Evolutionary conservation across 2,113 vertebrate species (phyloP), one percentile per base, ranked within the genome.

Genomic region (Cardinalis cardinalis): DNA sequence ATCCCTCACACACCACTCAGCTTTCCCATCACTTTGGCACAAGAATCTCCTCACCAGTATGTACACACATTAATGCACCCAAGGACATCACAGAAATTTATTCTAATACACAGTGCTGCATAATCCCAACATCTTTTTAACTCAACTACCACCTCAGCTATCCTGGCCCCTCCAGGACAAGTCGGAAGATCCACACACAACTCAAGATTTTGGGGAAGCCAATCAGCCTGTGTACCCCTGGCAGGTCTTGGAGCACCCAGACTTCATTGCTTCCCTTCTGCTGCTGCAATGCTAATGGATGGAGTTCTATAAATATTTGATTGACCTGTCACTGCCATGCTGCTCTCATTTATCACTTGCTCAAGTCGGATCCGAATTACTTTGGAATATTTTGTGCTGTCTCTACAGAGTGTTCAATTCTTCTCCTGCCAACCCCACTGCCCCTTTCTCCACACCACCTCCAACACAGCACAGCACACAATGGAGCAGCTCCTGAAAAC

Each of bases 221-320:
- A 1, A 66, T 56, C 1, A 14, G 40, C 32, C 19, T 2, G 1
- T 1, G 6, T 58, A 68, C n/a, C 36, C 75, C 81, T 73, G 5
- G 1, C 16, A 75, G 78, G 26, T 73, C 43, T 83, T 43, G 46
- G 70, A 90, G 36, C 23, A 70, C 43, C 75, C 51, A 11, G 73
- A 75, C 79, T 87, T 77, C 80, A 85, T 44, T 53, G 17, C 91
- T 93, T 95, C 58, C 55, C 79, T 92, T 88, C 81, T 72, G 61
- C 70, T 87, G 78, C 87, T 83, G 88, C 88, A 84, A 63, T 60
- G 87, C 29, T 96, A 95, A 96, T 81, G 90, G 88, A 88, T 80
- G 76, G 87, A 84, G 91, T 80, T 87, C 92, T 93, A 96, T 96
- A 97, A 96, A 97, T 96, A 97, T 96, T 97, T 96, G 92, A 97